Conservation (phyloP, 2,797 vertebrate genomes). For the Myotis planiceps region DNA sequence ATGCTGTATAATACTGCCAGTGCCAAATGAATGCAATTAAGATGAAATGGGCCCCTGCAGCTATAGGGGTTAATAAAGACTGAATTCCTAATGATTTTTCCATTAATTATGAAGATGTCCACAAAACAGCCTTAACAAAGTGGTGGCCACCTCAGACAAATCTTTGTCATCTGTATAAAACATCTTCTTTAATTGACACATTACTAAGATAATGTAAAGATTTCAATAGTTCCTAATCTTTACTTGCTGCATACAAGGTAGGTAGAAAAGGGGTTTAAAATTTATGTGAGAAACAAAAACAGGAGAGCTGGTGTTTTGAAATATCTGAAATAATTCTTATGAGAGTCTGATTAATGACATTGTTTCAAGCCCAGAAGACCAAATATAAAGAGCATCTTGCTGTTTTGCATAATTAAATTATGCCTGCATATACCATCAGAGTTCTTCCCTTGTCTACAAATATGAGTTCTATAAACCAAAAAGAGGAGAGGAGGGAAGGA, state of each 20-base stretch:
- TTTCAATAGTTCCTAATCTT: constrained; percentile 83
- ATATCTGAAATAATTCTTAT: constrained; percentile 65
- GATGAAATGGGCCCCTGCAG: constrained; percentile 92
- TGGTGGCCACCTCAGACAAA: constrained; percentile 88
- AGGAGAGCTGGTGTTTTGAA: constrained; percentile 53
- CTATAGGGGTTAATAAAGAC: constrained; percentile 91
- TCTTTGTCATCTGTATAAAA: constrained; percentile 88
- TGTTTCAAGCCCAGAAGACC: constrained; percentile 73
- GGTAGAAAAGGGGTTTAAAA: constrained; percentile 51
- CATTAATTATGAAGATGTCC: constrained; percentile 92
- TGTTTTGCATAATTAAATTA: constrained; percentile 66
- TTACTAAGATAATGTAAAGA: constrained; percentile 85
- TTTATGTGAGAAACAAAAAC: neutral
- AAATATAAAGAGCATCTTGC: constrained; percentile 64
- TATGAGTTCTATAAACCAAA: neutral
- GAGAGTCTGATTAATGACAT: constrained; percentile 65
- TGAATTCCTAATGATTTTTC: constrained; percentile 89
- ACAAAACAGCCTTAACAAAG: constrained; percentile 90
- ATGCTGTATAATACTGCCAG: constrained; percentile 89
- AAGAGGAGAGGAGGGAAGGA: neutral
- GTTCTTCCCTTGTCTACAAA: constrained; percentile 49
- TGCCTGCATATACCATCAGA: neutral
- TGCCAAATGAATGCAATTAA: constrained; percentile 93
- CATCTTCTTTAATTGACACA: constrained; percentile 86
- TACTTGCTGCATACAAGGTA: constrained; percentile 72